phyloP scores from a whole-genome alignment of 2,888 invertebrate species.

The Spisula solida region DNA sequence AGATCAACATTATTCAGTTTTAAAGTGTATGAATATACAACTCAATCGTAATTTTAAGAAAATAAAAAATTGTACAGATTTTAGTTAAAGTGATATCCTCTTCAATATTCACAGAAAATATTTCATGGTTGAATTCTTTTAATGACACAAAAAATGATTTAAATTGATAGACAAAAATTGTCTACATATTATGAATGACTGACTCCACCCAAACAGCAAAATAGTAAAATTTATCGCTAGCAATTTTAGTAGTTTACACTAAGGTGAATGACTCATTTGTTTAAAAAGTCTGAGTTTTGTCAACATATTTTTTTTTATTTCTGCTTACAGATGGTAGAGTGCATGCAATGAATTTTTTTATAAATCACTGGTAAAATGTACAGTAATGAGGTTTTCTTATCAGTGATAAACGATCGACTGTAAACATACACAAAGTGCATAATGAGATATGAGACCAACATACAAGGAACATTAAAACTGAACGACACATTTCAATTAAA shows the following conservation, averaged over 20 bases:
- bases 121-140: neutral
- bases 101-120: neutral
- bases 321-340: neutral
- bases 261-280: constrained; percentile 6
- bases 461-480: neutral
- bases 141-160: neutral
- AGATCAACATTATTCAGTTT: too few species aligned
- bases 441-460: neutral
- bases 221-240: neutral
- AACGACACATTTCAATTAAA: too few species aligned
- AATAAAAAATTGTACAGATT: too few species aligned
- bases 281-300: neutral
- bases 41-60: too few species aligned
- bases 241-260: neutral
- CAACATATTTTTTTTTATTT: neutral
- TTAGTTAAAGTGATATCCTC: too few species aligned
- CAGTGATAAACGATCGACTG: neutral
- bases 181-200: neutral
- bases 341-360: neutral
- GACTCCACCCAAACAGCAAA: neutral
- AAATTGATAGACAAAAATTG: neutral
- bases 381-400: neutral
- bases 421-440: neutral
- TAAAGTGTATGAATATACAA: too few species aligned
- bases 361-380: neutral